phyloP scores from a whole-genome alignment of 2,113 vertebrate genomes.

The Pelvicachromis taeniatus region DNA sequence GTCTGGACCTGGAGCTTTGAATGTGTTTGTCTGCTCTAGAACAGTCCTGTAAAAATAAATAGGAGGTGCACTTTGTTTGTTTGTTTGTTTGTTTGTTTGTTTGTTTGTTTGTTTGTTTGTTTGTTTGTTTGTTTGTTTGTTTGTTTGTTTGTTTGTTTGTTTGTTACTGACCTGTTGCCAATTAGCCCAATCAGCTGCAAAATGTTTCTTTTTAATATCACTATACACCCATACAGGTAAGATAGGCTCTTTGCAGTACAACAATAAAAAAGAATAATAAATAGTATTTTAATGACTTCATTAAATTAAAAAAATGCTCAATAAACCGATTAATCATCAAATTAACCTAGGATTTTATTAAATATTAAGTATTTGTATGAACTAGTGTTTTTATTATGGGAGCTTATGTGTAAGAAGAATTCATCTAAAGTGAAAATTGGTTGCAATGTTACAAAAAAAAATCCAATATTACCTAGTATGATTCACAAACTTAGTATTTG shows the following conservation, averaged over 20 bases:
- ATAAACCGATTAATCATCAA: background rate
- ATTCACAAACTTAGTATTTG: background rate
- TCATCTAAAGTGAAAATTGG: background rate
- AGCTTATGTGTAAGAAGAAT: background rate
- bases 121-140: too few relatives aligned
- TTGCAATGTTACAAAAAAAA: background rate
- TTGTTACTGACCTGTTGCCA: background rate
- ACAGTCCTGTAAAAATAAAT: too few relatives aligned
- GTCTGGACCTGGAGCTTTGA: too few relatives aligned
- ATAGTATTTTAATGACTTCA: background rate
- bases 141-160: too few relatives aligned
- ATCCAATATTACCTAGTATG: background rate
- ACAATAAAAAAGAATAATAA: background rate
- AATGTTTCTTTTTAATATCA: background rate
- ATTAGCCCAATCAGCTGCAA: too few relatives aligned
- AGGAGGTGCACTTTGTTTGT: too few relatives aligned
- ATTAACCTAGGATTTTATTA: background rate
- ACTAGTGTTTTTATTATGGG: background rate
- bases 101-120: too few relatives aligned
- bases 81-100: too few relatives aligned
- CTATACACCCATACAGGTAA: background rate
- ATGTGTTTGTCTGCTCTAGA: too few relatives aligned
- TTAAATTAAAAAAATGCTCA: background rate
- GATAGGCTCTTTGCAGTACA: background rate
- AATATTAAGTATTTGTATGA: background rate